Evolutionary conservation across 2,797 vertebrate genomes (phyloP).

Genomic region (Dermochelys coriacea): DNA sequence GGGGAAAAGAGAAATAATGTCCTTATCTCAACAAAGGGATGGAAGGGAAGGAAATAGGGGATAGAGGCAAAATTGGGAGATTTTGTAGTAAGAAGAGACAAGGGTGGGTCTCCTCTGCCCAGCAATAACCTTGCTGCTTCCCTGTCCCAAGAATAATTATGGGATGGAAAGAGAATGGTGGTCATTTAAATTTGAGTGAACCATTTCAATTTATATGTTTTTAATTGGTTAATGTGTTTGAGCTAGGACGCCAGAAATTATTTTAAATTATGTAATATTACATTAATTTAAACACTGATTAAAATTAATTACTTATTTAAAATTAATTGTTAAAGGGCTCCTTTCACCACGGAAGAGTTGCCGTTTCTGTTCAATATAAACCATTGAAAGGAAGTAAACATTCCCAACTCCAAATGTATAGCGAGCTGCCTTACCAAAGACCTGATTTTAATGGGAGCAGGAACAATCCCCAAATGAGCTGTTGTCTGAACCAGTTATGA

Average conservation of each 20-base stretch:
- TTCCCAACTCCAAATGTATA: not conserved
- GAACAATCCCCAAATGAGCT: not conserved
- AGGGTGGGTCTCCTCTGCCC: not conserved
- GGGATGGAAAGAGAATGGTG: not conserved
- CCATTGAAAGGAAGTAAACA: not conserved
- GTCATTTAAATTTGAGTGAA: not conserved
- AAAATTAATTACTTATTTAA: constrained; percentile 25
- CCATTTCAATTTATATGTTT: not conserved
- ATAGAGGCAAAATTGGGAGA: not conserved
- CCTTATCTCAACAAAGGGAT: not conserved
- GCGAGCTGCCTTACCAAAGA: constrained; percentile 12
- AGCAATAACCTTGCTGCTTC: not conserved
- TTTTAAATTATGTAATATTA: not conserved
- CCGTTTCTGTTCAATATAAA: constrained; percentile 1
- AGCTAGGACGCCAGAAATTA: not conserved
- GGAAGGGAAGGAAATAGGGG: not conserved
- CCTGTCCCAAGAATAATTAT: not conserved
- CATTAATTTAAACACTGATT: not conserved
- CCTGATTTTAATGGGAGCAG: constrained; percentile 1
- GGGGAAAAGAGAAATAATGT: not conserved
- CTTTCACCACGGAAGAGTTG: not conserved
- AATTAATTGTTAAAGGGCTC: not conserved
- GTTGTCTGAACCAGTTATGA: not conserved
- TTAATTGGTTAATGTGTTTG: not conserved
- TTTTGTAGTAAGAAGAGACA: not conserved